A percentile compares a stretch with the other conserved stretches of the same genome.
These are phyloP conservation scores for Psococerastis gibbosa DNA, from an alignment of 2,888 invertebrate genomes.

Conservation along the genomic window DNA sequence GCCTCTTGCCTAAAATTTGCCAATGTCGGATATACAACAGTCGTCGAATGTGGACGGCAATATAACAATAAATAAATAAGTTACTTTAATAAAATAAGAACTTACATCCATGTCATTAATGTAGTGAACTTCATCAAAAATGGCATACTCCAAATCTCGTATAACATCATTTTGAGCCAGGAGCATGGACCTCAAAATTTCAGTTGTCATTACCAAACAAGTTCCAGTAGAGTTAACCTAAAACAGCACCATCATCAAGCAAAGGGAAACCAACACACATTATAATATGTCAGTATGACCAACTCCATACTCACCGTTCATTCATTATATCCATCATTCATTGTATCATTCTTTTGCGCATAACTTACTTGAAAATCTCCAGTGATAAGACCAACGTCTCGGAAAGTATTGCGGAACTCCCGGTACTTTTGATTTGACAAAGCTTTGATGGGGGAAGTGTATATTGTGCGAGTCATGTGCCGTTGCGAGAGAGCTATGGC, in stretches of 20 bases:
- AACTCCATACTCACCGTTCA: no score
- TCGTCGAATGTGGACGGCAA: slow-evolving; percentile 3
- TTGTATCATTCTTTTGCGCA: no score
- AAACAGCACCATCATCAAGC: no score
- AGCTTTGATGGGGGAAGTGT: slow-evolving; percentile 98
- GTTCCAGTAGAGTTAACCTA: slow-evolving; percentile 72
- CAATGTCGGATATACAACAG: no score
- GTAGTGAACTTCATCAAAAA: slow-evolving; percentile 99
- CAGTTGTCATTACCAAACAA: slow-evolving; percentile 98
- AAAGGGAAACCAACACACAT: no score
- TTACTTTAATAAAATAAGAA: slow-evolving; percentile 8
- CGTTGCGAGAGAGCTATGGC: slow-evolving; percentile 89
- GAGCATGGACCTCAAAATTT: slow-evolving; percentile 92
- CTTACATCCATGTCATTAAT: slow-evolving; percentile 83
- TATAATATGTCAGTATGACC: no score
- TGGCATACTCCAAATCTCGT: slow-evolving; percentile 92
- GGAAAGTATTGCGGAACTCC: slow-evolving; percentile 84
- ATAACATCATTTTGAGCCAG: slow-evolving; percentile 53
- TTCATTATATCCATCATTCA: no score
- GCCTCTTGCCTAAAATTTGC: no score
- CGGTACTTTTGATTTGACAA: slow-evolving; percentile 97
- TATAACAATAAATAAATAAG: slow-evolving; percentile 8
- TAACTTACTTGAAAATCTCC: slow-evolving; percentile 68
- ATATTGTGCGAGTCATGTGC: slow-evolving; percentile 82
- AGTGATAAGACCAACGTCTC: slow-evolving; percentile 77